Conservation (phyloP, 2,113 vertebrate species). For the Falco punctatus region DNA sequence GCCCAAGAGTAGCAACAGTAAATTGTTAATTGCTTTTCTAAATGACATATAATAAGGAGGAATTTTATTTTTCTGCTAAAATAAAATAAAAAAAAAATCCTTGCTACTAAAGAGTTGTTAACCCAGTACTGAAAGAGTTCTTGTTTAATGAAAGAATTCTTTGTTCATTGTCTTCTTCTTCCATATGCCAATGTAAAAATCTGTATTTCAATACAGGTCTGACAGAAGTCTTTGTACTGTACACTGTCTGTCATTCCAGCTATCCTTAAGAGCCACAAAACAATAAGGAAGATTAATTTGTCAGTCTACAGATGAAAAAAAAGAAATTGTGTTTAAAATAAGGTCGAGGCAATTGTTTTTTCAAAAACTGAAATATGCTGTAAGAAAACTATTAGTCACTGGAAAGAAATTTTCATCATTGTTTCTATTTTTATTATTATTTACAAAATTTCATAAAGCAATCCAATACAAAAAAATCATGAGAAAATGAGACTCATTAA, state of each 20-base stretch:
- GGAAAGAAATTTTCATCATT: neutral
- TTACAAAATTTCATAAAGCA: neutral
- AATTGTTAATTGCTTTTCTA: neutral
- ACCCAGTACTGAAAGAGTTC: neutral
- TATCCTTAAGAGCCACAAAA: neutral
- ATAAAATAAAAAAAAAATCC: neutral
- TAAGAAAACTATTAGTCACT: neutral
- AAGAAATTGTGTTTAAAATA: neutral
- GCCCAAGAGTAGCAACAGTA: neutral
- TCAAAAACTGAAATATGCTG: neutral
- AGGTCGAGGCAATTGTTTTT: neutral
- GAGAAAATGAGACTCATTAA: neutral
- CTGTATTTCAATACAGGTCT: neutral
- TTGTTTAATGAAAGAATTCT: neutral
- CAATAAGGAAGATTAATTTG: neutral
- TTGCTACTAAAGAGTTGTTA: neutral
- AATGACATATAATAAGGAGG: neutral
- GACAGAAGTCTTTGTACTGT: neutral
- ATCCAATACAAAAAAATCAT: neutral
- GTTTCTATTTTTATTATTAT: neutral
- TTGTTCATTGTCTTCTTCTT: neutral
- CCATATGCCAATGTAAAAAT: neutral
- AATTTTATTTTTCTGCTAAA: neutral
- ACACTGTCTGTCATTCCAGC: neutral
- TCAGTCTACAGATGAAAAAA: neutral